Base-by-base conservation (phyloP, 2,113 vertebrate species). In the Speoplatyrhinus poulsoni region DNA sequence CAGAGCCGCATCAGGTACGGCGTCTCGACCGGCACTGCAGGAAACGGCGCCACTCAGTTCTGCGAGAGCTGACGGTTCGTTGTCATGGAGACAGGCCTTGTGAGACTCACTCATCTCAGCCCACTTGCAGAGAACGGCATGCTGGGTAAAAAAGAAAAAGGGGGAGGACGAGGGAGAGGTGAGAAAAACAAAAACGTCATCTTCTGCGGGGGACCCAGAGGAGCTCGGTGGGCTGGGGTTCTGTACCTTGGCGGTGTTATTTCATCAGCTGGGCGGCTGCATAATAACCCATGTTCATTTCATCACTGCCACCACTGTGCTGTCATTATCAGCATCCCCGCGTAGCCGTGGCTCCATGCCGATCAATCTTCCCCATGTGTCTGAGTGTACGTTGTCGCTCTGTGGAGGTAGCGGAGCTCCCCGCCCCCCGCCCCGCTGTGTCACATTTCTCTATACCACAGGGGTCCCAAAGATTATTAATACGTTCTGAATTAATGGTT, bases 241-340 rank as follows among this genome's bases (percentile, higher is more conserved):
- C 76, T 78, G 12, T 41, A 82, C 70, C 77, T 81, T 73, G 86
- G 78, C 83, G 80, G 60, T 70, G 81, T 83, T 84, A 87, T 90
- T 90, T 82, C 86, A 84, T 89, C 85, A 88, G 74, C 72, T 72
- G 79, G 85, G 82, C 84, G 80, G 86, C 36, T 70, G 74, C 77
- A 84, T 86, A 89, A 89, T 88, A 84, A 89, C 77, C 26, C 65
- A 85, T 89, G 82, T 87, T 41, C 67, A 72, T 90, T 87, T 84
- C 87, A 81, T 84, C 85, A 88, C 19, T 19, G 19, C 85, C 89
- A 87, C 86, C 84, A 87, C 86, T 87, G 17, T 26, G 77, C 72
- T 81, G 77, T 89, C 86, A 87, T 89, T 89, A 88, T 82, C 73
- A 60, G 74, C 77, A 77, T 65, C 63, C 73, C 66, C 1, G 80